These are phyloP conservation scores for Dermochelys coriacea DNA, from an alignment of 2,797 vertebrate genomes.

Conservation along the genomic window DNA sequence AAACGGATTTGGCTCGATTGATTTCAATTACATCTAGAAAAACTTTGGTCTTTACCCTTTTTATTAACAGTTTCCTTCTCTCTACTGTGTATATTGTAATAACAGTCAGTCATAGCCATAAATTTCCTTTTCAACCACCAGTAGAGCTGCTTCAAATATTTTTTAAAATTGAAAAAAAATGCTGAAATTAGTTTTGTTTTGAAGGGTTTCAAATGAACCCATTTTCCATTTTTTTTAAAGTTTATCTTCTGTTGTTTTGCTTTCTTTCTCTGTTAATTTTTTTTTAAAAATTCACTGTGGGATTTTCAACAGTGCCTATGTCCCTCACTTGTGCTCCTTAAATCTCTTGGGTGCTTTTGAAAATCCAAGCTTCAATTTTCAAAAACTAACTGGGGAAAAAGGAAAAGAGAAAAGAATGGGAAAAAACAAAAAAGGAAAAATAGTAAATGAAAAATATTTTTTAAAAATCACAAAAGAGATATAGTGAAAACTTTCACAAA, in stretches of 20 bases:
- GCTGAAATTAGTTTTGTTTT: background rate
- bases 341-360: background rate
- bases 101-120: background rate
- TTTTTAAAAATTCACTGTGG: background rate
- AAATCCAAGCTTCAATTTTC: background rate
- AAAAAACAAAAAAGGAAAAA: background rate
- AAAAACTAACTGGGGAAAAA: conserved; percentile 10
- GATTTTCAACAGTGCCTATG: background rate
- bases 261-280: background rate
- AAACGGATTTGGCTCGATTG: background rate
- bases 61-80: background rate
- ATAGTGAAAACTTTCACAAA: background rate
- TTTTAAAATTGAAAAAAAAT: background rate
- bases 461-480: background rate
- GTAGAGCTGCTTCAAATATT: background rate
- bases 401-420: background rate
- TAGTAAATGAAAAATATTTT: background rate
- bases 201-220: background rate
- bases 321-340: background rate
- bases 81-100: background rate
- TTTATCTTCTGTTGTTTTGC: background rate
- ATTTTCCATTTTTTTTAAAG: background rate
- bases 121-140: background rate
- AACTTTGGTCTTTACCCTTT: background rate
- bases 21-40: background rate